A percentile compares a stretch with the other conserved stretches of the same genome.
Conservation (phyloP, 2,888 invertebrate genomes). For the Latrodectus hesperus region DNA sequence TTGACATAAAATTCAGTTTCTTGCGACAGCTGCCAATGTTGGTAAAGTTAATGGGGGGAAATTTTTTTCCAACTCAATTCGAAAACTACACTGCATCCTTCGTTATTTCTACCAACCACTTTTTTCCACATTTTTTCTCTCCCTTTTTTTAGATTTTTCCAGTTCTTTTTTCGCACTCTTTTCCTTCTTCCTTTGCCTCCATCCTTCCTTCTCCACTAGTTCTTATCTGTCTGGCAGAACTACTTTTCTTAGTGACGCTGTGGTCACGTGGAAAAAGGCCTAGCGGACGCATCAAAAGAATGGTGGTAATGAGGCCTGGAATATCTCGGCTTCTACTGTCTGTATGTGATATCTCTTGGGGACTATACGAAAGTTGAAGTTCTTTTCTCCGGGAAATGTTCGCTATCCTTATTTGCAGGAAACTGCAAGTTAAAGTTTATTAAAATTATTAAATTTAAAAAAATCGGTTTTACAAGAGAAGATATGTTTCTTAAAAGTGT, state of each 20-base stretch:
- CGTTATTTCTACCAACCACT: conserved; percentile 23
- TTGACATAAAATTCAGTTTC: conserved; percentile 13
- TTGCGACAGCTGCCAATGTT: conserved; percentile 49
- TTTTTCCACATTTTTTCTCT: conserved; percentile 16
- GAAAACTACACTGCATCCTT: conserved; percentile 49
- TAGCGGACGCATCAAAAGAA: conserved; percentile 65
- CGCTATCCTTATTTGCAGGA: too few species aligned
- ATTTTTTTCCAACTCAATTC: conserved; percentile 39
- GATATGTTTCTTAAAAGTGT: too few species aligned
- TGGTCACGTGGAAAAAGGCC: conserved; percentile 56
- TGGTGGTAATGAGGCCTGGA: conserved; percentile 66
- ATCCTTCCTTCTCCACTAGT: conserved; percentile 24
- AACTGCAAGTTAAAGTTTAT: too few species aligned
- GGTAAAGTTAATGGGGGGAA: conserved; percentile 50
- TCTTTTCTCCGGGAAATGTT: neutral
- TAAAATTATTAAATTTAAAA: too few species aligned
- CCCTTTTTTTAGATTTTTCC: neutral
- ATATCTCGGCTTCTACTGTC: conserved; percentile 42
- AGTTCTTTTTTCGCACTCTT: conserved; percentile 5
- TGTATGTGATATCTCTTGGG: conserved; percentile 43
- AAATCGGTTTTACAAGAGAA: too few species aligned
- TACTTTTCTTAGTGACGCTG: conserved; percentile 64
- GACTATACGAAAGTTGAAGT: conserved; percentile 38
- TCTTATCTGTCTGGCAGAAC: conserved; percentile 64
- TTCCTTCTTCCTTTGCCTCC: conserved; percentile 22